These are phyloP conservation scores for Hephaestus fuliginosus DNA, from an alignment of 2,797 vertebrate genomes.

Conservation along the genomic window DNA sequence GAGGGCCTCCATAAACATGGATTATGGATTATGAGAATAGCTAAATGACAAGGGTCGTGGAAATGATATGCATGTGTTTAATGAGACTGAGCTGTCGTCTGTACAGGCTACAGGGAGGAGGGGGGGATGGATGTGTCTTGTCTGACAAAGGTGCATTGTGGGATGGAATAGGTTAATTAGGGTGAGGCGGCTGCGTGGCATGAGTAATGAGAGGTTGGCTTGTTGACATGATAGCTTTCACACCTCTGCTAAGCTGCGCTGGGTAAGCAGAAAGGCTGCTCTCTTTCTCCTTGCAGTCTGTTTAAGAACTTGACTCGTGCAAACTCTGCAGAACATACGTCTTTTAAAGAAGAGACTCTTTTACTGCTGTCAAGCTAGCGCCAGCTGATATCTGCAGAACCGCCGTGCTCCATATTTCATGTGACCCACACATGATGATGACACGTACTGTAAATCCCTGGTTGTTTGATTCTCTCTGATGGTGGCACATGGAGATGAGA, in stretches of 20 bases:
- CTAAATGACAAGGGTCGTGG: conserved; percentile 54
- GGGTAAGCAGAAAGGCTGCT: conserved; percentile 60
- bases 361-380: conserved; percentile 28
- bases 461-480: conserved; percentile 62
- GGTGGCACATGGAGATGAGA: conserved; percentile 69
- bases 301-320: conserved; percentile 41
- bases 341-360: conserved; percentile 22
- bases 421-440: conserved; percentile 67
- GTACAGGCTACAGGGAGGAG: conserved; percentile 34
- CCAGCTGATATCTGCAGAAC: conserved; percentile 47
- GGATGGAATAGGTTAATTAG: conserved; percentile 79
- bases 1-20: conserved; percentile 48
- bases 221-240: conserved; percentile 79
- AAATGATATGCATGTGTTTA: conserved; percentile 60
- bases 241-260: conserved; percentile 68
- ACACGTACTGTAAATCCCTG: conserved; percentile 61
- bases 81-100: conserved; percentile 55
- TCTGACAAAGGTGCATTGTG: conserved; percentile 77
- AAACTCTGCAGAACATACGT: conserved; percentile 46
- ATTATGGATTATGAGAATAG: conserved; percentile 56
- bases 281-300: conserved; percentile 35
- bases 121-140: conserved; percentile 62
- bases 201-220: conserved; percentile 82
- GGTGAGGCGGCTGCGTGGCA: conserved; percentile 73
- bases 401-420: conserved; percentile 54